phyloP scores from a whole-genome alignment of 2,888 invertebrate genomes.

The Zhuqinia jingwanae region DNA sequence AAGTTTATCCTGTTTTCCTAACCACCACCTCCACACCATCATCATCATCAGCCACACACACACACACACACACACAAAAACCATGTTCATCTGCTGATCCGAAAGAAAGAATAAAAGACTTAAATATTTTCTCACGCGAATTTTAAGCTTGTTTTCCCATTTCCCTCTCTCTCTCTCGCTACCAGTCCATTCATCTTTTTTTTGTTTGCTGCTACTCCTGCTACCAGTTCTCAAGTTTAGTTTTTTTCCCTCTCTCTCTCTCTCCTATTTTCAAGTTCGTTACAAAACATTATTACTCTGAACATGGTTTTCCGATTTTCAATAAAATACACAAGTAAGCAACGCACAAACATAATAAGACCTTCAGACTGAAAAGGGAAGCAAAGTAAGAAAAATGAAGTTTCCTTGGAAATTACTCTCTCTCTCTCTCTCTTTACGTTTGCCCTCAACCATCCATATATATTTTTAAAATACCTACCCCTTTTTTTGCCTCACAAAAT shows the following conservation, averaged over 20 bases:
- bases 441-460: too few relatives aligned
- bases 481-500: too few relatives aligned
- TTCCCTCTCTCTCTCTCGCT: neutral
- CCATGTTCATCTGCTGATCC: too few relatives aligned
- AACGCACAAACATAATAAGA: neutral
- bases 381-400: constrained; percentile 38
- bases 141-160: constrained; percentile 64
- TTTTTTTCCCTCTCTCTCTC: constrained; percentile 10
- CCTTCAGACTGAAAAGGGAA: neutral
- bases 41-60: too few relatives aligned
- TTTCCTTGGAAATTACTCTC: constrained; percentile 22
- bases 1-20: neutral
- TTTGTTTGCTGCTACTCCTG: too few relatives aligned
- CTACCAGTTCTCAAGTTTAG: neutral
- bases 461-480: too few relatives aligned
- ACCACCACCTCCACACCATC: neutral
- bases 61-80: too few relatives aligned
- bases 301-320: constrained; percentile 45
- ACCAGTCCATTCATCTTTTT: constrained; percentile 50
- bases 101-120: constrained; percentile 26
- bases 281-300: neutral
- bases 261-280: neutral
- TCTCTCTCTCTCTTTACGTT: neutral
- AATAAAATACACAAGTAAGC: neutral
- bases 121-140: constrained; percentile 47